Evolutionary conservation across 1,140 invertebrate genomes (phyloP).

Genomic region (Adelges cooleyi): DNA sequence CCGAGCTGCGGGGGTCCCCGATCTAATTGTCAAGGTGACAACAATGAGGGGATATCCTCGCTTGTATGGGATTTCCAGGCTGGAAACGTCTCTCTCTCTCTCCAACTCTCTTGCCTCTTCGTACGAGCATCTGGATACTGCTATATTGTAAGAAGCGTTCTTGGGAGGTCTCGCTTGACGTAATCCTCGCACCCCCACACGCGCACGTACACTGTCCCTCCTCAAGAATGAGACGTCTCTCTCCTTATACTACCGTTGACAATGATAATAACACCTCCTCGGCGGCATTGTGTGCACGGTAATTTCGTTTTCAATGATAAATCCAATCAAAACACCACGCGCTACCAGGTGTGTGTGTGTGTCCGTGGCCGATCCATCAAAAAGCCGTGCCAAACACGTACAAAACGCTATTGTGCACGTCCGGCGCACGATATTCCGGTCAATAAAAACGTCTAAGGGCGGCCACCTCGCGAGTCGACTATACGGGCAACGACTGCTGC

Average conservation of each 20-base stretch:
- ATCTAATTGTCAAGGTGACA: constrained; percentile 25
- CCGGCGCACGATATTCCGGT: constrained; percentile 22
- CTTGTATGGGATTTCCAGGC: neutral
- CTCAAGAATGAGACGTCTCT: constrained; percentile 1
- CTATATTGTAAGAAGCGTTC: neutral
- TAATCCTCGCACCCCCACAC: neutral
- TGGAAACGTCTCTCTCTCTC: neutral
- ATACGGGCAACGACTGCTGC: constrained; percentile 2
- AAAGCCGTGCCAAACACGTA: neutral
- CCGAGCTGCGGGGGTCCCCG: constrained; percentile 16
- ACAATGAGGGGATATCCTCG: constrained; percentile 4
- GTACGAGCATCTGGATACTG: constrained; percentile 3
- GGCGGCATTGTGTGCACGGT: neutral
- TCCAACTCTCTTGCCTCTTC: no score
- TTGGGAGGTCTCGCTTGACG: constrained; percentile 22
- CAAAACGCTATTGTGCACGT: constrained; percentile 22
- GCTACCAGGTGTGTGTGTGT: neutral
- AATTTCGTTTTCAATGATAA: neutral
- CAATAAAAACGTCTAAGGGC: constrained; percentile 18
- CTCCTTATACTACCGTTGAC: neutral
- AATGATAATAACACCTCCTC: constrained; percentile 13
- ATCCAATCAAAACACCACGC: constrained; percentile 28
- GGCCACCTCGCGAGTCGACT: neutral
- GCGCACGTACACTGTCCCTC: no score
- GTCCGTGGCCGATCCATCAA: constrained; percentile 20